Conservation (phyloP, 2,113 vertebrate species). For the Poeciliopsis turrubarensis region DNA sequence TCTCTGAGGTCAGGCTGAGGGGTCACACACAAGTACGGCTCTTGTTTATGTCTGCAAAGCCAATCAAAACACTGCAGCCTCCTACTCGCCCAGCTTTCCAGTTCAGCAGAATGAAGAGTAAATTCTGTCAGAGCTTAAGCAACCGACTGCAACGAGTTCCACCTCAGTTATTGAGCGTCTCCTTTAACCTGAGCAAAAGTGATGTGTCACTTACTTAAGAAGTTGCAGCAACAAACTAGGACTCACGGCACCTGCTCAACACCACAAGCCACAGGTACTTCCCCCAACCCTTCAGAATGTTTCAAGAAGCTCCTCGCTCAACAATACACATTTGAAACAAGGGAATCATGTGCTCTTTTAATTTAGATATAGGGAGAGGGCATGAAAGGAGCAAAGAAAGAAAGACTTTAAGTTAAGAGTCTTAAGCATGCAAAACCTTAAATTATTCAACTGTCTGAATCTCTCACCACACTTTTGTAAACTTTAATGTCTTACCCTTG, state of each 20-base stretch:
- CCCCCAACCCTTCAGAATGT: background rate
- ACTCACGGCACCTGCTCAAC: constrained; percentile 52
- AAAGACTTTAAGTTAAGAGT: background rate
- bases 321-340: constrained; percentile 39
- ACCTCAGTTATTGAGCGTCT: constrained; percentile 10
- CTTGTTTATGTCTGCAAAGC: constrained; percentile 84
- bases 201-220: constrained; percentile 34
- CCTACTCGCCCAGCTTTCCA: constrained; percentile 55
- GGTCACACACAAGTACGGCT: constrained; percentile 79
- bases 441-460: background rate
- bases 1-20: constrained; percentile 79
- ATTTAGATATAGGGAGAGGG: constrained; percentile 18
- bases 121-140: constrained; percentile 31
- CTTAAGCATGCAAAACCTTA: background rate
- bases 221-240: constrained; percentile 36
- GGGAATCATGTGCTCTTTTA: constrained; percentile 11
- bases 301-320: constrained; percentile 30
- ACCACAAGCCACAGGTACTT: constrained; percentile 19
- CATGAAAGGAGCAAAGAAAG: background rate
- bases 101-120: constrained; percentile 22
- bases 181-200: constrained; percentile 18
- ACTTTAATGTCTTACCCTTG: background rate
- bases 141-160: constrained; percentile 27
- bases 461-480: background rate
- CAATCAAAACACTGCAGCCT: constrained; percentile 78